Percentiles rank a stretch among this genome's conserved stretches.
Evolutionary conservation across 2,888 invertebrate genomes (phyloP).

Genomic region (Scaeva pyrastri): DNA sequence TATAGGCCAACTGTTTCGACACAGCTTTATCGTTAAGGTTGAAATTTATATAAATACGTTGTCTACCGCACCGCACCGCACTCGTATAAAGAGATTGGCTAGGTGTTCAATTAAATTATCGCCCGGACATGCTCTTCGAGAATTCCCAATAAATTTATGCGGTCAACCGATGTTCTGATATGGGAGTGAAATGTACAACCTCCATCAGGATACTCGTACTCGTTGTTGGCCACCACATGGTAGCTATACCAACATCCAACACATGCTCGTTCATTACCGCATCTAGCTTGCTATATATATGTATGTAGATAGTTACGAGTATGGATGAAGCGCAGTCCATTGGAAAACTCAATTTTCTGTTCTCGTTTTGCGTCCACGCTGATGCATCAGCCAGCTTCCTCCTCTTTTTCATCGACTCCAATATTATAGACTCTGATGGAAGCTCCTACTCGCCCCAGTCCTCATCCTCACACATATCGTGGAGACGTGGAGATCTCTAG

Average conservation of each 20-base stretch:
- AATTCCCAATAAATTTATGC: constrained; percentile 72
- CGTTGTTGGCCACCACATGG: constrained; percentile 2
- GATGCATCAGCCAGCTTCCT: constrained; percentile 16
- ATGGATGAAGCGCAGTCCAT: constrained; percentile 68
- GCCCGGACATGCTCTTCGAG: constrained; percentile 71
- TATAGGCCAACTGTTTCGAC: constrained; percentile 46
- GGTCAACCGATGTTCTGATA: constrained; percentile 70
- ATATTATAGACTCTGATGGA: background rate
- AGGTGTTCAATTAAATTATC: constrained; percentile 75
- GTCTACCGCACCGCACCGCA: too few relatives aligned
- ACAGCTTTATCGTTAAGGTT: constrained; percentile 34
- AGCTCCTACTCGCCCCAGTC: background rate
- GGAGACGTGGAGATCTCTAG: too few relatives aligned
- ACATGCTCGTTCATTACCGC: background rate
- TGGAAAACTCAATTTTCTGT: constrained; percentile 73
- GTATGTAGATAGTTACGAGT: constrained; percentile 9
- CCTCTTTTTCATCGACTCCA: constrained; percentile 17
- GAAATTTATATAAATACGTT: constrained; percentile 26
- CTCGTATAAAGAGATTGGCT: constrained; percentile 25
- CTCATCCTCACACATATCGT: too few relatives aligned
- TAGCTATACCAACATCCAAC: background rate
- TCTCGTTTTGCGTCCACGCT: too few relatives aligned
- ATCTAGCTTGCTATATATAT: background rate
- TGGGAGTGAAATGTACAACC: constrained; percentile 37
- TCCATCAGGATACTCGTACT: too few relatives aligned